A percentile compares a stretch with the other conserved stretches of the same genome.
phyloP scores from a whole-genome alignment of 2,888 invertebrate genomes.

The Steinernema hermaphroditum region DNA sequence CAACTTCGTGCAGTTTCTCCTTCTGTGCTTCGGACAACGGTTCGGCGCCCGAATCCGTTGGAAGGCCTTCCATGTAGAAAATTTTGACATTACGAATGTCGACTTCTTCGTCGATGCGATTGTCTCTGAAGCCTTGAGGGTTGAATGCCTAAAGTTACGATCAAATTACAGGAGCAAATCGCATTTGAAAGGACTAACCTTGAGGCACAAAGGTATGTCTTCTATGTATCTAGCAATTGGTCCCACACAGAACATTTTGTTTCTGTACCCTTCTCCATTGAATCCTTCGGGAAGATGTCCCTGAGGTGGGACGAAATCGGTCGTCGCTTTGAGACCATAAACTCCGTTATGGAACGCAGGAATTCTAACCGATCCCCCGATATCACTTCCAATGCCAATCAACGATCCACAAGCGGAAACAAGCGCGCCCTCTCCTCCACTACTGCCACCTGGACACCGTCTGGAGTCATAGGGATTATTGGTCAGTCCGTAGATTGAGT shows the following conservation, averaged over 20 bases:
- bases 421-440: constrained; percentile 79
- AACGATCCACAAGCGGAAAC: constrained; percentile 80
- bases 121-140: not conserved
- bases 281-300: constrained; percentile 8
- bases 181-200: too few species aligned
- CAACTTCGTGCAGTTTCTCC: constrained; percentile 42
- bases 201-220: not conserved
- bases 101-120: constrained; percentile 35
- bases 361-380: constrained; percentile 90
- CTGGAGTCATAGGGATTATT: constrained; percentile 80
- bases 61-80: constrained; percentile 48
- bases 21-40: constrained; percentile 46
- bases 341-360: constrained; percentile 70
- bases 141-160: constrained; percentile 14
- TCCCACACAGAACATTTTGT: not conserved
- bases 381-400: constrained; percentile 75
- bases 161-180: too few species aligned
- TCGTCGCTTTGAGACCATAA: not conserved
- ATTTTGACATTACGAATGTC: constrained; percentile 39
- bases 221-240: not conserved
- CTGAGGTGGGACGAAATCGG: not conserved
- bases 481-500: constrained; percentile 78
- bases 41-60: constrained; percentile 33
- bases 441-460: constrained; percentile 81
- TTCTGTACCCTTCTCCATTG: not conserved